Evolutionary conservation across 2,113 vertebrate species (phyloP), one percentile per base, ranked within the genome.

Genomic region (Panthera tigris): DNA sequence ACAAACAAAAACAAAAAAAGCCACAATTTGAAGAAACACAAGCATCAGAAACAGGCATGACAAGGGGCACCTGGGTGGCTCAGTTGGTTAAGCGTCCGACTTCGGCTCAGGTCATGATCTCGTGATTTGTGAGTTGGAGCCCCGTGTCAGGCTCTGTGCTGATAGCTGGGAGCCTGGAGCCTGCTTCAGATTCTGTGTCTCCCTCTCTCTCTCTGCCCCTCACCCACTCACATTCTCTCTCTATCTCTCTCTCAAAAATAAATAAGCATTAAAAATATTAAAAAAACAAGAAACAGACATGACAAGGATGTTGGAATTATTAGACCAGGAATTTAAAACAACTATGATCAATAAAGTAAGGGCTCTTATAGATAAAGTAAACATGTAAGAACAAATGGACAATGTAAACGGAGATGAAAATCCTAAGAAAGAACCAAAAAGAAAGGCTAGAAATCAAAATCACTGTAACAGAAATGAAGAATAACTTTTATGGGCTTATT

Each of bases 361-460:
- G 21, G 63, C 25, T 41, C 55, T 81, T 31, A 63, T 39, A 27
- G 27, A 73, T 87, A 87, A 91, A 81, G 27, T 78, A 85, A 92
- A 25, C 50, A 21, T n/a, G 50, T 31, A 91, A 95, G 33, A 80
- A 41, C 31, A 84, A 31, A 65, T 74, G 78, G 41, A 23, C 69
- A 91, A n/a, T 68, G 63, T 57, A 91, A 90, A 84, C 29, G 78
- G 57, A 91, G 69, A 90, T 25, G 57, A 80, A 83, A 90, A 91
- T 95, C 11, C 69, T 84, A 78, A 78, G 29, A 63, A 83, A 82
- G 33, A 55, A 89, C 19, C 10, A n/a, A 84, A 91, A 76, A 66
- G 15, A 84, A 85, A 69, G 83, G 8, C 69, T 66, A 55, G 57
- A 55, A 31, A 45, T 68, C 27, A 91, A 68, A 76, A 68, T 45